Evolutionary conservation across 64 coral and sea anemone genomes (phyloP).

Genomic region (Stylophora pistillata): DNA sequence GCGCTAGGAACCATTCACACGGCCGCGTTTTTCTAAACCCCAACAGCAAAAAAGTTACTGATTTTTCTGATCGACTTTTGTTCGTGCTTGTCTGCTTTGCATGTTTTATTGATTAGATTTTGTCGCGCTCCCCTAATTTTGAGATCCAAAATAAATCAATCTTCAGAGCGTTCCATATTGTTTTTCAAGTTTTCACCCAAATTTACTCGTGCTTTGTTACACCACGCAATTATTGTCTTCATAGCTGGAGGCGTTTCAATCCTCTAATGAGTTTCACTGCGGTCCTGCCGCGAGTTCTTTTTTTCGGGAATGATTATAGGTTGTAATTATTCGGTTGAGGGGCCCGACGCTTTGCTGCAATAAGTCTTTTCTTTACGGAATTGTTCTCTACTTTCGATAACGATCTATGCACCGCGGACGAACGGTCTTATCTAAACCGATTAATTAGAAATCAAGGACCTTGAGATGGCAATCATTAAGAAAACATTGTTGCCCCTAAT

Average conservation of each 20-base stretch:
- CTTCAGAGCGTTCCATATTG: too few relatives aligned
- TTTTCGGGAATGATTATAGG: not conserved
- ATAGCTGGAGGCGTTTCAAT: not conserved
- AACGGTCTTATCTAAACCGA: slow-evolving; percentile 18
- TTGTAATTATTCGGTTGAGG: not conserved
- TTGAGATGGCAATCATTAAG: not conserved
- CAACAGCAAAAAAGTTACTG: not conserved
- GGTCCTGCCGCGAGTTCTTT: not conserved
- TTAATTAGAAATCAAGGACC: not conserved
- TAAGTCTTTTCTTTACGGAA: not conserved
- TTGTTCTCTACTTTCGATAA: slow-evolving; percentile 9
- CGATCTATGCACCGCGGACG: not conserved
- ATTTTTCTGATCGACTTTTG: not conserved
- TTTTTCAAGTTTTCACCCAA: too few relatives aligned
- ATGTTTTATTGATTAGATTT: slow-evolving; percentile 13
- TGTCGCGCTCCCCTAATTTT: too few relatives aligned
- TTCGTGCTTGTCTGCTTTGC: not conserved
- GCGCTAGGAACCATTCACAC: not conserved
- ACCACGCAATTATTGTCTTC: too few relatives aligned
- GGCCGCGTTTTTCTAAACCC: not conserved
- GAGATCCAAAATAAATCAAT: too few relatives aligned
- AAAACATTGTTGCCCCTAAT: not conserved
- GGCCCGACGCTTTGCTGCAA: not conserved
- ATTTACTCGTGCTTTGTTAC: too few relatives aligned
- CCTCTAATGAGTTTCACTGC: not conserved